Evolutionary conservation across 2,888 invertebrate species (phyloP), one percentile per base, ranked within the genome.

Genomic region (Hybos culiciformis): DNA sequence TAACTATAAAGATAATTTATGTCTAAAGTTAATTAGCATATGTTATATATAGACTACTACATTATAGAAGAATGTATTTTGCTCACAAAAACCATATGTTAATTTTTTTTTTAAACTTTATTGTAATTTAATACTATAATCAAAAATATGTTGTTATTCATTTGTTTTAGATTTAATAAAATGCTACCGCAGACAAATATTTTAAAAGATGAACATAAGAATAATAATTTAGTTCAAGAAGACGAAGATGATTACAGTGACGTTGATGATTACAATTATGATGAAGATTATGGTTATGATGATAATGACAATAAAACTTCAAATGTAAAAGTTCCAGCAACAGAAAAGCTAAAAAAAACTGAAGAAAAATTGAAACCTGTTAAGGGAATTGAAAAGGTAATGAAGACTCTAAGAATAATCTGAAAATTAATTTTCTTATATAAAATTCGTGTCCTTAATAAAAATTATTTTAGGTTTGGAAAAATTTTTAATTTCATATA

Each of bases 181-280:
- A 59, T 65, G 56, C 44, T 65, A 44, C 57, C 62, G 44, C 51
- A 19, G 39, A 43, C 14, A 48, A 49, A 42, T 51, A 41, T 46
- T 41, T 11, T 45, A 15, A 51, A 51, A 31, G 55, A 55, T 44
- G n/a, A n/a, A n/a, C n/a, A n/a, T n/a, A 51, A 48, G 3, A 49
- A 46, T 7, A 56, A 53, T 33, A 50, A 48, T 24, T 50, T 55
- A 37, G 42, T 45, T 21, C 51, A 57, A 9, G 53, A 53, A 20
- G 53, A 57, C 39, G 56, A 54, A 21, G 29, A 7, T 31, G 41
- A 45, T 31, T 31, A 46, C 9, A 38, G 43, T 17, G 37, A 45
- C 38, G 56, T 62, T 39, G 57, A 60, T 34, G 54, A 59, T 14
- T 56, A 60, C 36, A 52, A 58, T 34, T 56, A 61, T 37, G 54